Evolutionary conservation across 2,113 vertebrate genomes (phyloP).

Genomic region (Reinhardtius hippoglossoides): DNA sequence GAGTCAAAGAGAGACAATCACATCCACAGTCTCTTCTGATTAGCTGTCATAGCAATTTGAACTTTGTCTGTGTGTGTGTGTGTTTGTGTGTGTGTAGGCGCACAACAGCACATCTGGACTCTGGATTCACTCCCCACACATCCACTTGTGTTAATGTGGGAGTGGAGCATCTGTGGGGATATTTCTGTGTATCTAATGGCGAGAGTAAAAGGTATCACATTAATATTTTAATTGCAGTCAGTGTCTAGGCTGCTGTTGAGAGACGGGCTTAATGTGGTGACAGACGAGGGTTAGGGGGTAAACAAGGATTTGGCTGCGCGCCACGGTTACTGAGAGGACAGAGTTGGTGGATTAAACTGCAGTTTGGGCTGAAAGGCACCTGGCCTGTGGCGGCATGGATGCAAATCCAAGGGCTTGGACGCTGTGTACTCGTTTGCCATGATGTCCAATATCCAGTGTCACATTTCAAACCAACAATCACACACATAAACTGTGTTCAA

Average conservation of each 20-base stretch:
- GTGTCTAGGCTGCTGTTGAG: slow-evolving; percentile 61
- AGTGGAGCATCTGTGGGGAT: slow-evolving; percentile 66
- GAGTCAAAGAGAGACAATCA: slow-evolving; percentile 6
- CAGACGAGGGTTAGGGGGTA: slow-evolving; percentile 73
- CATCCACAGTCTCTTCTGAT: slow-evolving; percentile 27
- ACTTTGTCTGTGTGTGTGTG: slow-evolving; percentile 5
- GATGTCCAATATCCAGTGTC: slow-evolving; percentile 34
- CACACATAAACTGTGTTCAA: slow-evolving; percentile 2
- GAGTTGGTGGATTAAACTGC: slow-evolving; percentile 69
- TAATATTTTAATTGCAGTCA: slow-evolving; percentile 76
- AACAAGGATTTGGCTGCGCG: slow-evolving; percentile 74
- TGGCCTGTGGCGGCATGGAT: slow-evolving; percentile 41
- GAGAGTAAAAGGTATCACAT: slow-evolving; percentile 73
- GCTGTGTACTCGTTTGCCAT: slow-evolving; percentile 12
- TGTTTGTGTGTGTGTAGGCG: background rate
- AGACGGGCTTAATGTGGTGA: slow-evolving; percentile 69
- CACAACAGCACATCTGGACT: slow-evolving; percentile 42
- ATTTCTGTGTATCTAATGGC: slow-evolving; percentile 61
- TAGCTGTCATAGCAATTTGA: slow-evolving; percentile 25
- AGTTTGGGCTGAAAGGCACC: slow-evolving; percentile 65
- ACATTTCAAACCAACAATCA: slow-evolving; percentile 16
- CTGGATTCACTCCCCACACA: slow-evolving; percentile 41
- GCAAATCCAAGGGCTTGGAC: slow-evolving; percentile 50
- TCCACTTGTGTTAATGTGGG: slow-evolving; percentile 34
- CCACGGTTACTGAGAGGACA: slow-evolving; percentile 69